phyloP scores from a whole-genome alignment of 2,888 invertebrate genomes.

The Luffia ferchaultella region DNA sequence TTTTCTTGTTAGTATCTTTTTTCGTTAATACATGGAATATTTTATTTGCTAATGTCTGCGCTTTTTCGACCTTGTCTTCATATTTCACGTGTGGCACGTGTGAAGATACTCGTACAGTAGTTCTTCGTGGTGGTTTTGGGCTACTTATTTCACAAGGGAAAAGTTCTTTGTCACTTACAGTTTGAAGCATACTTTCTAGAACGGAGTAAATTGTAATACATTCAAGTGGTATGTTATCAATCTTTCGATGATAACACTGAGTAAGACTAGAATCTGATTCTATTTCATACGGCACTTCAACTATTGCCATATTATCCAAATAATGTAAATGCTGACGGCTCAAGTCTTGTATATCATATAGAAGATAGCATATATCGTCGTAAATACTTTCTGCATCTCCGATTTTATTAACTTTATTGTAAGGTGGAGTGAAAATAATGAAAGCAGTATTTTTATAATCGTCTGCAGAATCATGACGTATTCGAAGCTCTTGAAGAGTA shows the following conservation, averaged over 20 bases:
- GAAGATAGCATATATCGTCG: slow-evolving; percentile 52
- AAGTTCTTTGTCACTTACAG: slow-evolving; percentile 22
- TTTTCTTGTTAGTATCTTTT: slow-evolving; percentile 30
- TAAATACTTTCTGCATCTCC: slow-evolving; percentile 48
- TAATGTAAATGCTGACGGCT: slow-evolving; percentile 51
- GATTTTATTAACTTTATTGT: slow-evolving; percentile 30
- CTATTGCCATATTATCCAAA: slow-evolving; percentile 48
- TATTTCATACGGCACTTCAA: slow-evolving; percentile 29
- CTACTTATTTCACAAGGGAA: too few species aligned
- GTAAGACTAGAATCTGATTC: slow-evolving; percentile 13
- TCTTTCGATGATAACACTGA: slow-evolving; percentile 22
- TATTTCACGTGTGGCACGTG: too few species aligned
- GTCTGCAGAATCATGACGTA: slow-evolving; percentile 29
- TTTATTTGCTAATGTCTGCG: slow-evolving; percentile 33
- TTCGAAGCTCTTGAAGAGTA: slow-evolving; percentile 36
- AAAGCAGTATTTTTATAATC: slow-evolving; percentile 48
- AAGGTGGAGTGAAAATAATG: slow-evolving; percentile 46
- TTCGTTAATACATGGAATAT: slow-evolving; percentile 37
- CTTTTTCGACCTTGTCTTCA: slow-evolving; percentile 27
- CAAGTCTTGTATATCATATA: slow-evolving; percentile 63
- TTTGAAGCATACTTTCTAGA: slow-evolving; percentile 37
- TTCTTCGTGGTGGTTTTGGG: too few species aligned
- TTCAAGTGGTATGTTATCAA: slow-evolving; percentile 37
- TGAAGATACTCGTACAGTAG: too few species aligned
- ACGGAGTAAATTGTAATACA: slow-evolving; percentile 40